Evolutionary conservation across 2,888 invertebrate species (phyloP), one percentile per base, ranked within the genome.

Genomic region (Terebella lapidaria): DNA sequence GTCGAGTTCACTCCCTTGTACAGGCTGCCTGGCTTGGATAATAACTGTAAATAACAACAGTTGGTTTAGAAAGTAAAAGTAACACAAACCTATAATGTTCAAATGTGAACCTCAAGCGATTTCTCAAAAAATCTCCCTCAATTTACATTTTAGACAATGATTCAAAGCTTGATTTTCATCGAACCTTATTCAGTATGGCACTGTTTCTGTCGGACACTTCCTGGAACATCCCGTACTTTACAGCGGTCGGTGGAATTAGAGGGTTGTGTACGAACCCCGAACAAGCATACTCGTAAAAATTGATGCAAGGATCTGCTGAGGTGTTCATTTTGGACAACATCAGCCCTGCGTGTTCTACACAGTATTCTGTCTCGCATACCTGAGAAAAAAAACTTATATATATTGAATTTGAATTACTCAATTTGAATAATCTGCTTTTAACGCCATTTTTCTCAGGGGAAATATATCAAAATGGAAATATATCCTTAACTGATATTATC

Each of bases 251-350:
- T 3, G 74, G 74, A 15, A 73, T 60, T 10, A 64, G 51, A 2
- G 70, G 63, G 3, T 56, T 67, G n/a, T 69, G 62, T 5, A 67
- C 56, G 72, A 71, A 74, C n/a, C 67, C 67, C 0, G 74, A 74
- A 66, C 77, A 78, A 1, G 74, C 63, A 61, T 70, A 77, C 29
- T 62, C 56, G 63, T 76, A 76, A 65, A 78, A 78, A 57, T 78
- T 70, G 10, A 67, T 58, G 61, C 77, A 78, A 0, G 77, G 77
- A 51, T 74, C 69, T 1, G 65, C 66, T 1, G 63, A 54, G 3
- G 63, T 54, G 57, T 76, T 68, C 74, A 76, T 75, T 59, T 71
- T 72, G 54, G 64, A 54, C 5, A 72, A 55, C 25, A 76, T 72
- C 42, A 67, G 67, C 10, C 73, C 72, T 53, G 70, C 68, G 2